Evolutionary conservation across 1,140 invertebrate species (phyloP).

Genomic region (Trachelipus rathkii): DNA sequence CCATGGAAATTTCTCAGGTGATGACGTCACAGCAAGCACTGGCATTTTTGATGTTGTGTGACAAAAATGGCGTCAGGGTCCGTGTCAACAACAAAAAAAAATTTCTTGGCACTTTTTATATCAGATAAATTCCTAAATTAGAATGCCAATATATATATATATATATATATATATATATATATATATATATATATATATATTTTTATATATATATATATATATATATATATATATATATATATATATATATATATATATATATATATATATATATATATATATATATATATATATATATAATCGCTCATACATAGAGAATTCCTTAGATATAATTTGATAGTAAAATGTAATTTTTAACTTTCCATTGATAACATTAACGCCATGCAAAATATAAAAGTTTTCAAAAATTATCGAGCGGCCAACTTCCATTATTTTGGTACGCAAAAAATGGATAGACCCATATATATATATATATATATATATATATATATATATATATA

Average conservation of each 20-base stretch:
- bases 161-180: slow-evolving; percentile 25
- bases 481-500: too few species aligned
- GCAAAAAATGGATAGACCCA: too few species aligned
- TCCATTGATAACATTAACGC: too few species aligned
- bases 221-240: slow-evolving; percentile 24
- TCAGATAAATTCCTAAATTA: too few species aligned
- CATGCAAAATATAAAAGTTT: too few species aligned
- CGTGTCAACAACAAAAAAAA: too few species aligned
- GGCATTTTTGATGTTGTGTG: background rate
- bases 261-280: slow-evolving; percentile 19
- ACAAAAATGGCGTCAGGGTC: background rate
- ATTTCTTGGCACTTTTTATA: background rate
- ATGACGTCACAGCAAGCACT: background rate
- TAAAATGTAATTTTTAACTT: too few species aligned
- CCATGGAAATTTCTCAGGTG: background rate
- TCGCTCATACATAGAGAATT: too few species aligned
- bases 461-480: too few species aligned
- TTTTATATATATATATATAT: slow-evolving; percentile 18
- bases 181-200: slow-evolving; percentile 25
- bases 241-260: slow-evolving; percentile 16
- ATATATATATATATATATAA: background rate
- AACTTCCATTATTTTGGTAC: too few species aligned
- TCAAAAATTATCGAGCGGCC: too few species aligned
- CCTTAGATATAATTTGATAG: too few species aligned
- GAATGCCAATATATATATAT: background rate